Evolutionary conservation across 1,140 invertebrate genomes (phyloP).

Genomic region (Drosophila persimilis): DNA sequence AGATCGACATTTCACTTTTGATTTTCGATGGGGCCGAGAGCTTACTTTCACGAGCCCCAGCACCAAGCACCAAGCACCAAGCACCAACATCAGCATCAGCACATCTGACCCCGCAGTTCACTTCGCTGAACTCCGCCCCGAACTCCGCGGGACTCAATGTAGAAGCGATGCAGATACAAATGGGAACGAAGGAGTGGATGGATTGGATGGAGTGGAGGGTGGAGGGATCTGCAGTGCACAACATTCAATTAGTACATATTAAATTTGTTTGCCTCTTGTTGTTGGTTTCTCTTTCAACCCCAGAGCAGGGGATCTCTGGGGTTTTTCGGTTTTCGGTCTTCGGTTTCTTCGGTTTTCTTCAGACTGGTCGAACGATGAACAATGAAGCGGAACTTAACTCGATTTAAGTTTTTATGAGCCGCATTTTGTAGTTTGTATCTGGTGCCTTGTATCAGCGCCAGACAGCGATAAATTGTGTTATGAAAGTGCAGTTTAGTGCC

Average conservation of each 20-base stretch:
- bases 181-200: slow-evolving; percentile 17
- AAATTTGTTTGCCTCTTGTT: slow-evolving; percentile 60
- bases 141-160: slow-evolving; percentile 16
- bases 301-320: neutral
- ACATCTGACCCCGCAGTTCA: slow-evolving; percentile 63
- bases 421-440: slow-evolving; percentile 60
- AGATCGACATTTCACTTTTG: slow-evolving; percentile 62
- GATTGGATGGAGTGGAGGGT: slow-evolving; percentile 3
- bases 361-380: slow-evolving; percentile 40
- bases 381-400: slow-evolving; percentile 71
- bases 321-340: slow-evolving; percentile 5
- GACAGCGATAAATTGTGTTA: slow-evolving; percentile 67
- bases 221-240: slow-evolving; percentile 51
- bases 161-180: slow-evolving; percentile 51
- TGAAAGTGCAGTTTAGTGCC: slow-evolving; percentile 55
- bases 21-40: slow-evolving; percentile 58
- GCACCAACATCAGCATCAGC: neutral
- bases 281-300: slow-evolving; percentile 34
- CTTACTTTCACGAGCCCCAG: slow-evolving; percentile 57
- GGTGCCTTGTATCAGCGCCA: slow-evolving; percentile 53
- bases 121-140: slow-evolving; percentile 30
- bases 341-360: slow-evolving; percentile 3
- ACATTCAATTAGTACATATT: slow-evolving; percentile 75
- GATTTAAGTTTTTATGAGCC: slow-evolving; percentile 72
- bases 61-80: neutral